Evolutionary conservation across 2,113 vertebrate species (phyloP).

Genomic region (Sterna hirundo): DNA sequence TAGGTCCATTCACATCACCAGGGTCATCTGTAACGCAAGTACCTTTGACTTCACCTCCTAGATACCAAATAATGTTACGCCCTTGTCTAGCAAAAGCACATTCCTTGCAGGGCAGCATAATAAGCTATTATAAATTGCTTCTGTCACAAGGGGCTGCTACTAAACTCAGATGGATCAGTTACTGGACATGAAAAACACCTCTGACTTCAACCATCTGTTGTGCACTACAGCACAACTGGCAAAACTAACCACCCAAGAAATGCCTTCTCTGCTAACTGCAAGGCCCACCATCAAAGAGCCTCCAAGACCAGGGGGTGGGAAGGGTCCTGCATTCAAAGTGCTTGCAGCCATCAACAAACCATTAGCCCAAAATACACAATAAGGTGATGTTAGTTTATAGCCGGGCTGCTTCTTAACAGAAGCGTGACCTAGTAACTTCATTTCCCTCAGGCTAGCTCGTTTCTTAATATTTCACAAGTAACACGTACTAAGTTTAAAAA

Average conservation of each 20-base stretch:
- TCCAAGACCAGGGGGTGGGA: fast-evolving
- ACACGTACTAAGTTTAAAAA: background rate
- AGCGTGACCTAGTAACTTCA: background rate
- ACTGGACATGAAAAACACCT: background rate
- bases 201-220: background rate
- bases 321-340: background rate
- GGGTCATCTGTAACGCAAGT: background rate
- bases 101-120: background rate
- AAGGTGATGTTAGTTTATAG: background rate
- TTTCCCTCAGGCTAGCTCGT: background rate
- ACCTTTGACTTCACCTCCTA: background rate
- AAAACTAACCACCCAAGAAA: background rate
- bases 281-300: background rate
- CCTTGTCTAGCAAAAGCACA: background rate
- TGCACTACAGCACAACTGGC: background rate
- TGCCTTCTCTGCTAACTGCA: background rate
- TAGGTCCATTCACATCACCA: background rate
- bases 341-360: background rate
- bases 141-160: background rate
- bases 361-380: background rate
- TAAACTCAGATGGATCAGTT: background rate
- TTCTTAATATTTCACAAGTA: background rate
- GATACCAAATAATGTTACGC: background rate
- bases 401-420: background rate
- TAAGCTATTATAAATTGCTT: background rate